A percentile compares a stretch with the other conserved stretches of the same genome.
phyloP scores from a whole-genome alignment of 2,797 vertebrate genomes.

The Falco columbarius region DNA sequence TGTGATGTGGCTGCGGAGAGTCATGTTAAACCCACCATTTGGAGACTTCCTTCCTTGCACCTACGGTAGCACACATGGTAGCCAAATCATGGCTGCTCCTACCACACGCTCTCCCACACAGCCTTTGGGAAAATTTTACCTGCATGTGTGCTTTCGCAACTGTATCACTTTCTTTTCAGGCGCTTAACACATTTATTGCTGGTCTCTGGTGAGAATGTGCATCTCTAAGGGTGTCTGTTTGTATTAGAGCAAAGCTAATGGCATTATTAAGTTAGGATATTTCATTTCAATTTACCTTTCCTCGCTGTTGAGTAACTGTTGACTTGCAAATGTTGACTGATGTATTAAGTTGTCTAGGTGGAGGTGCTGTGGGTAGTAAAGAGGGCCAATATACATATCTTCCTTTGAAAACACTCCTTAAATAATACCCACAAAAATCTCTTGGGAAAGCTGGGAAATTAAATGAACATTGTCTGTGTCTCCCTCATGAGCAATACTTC shows the following conservation, averaged over 20 bases:
- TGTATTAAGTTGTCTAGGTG: conserved; percentile 18
- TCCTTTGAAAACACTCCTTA: conserved; percentile 38
- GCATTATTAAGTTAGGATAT: conserved; percentile 9
- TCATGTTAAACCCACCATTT: conserved; percentile 58
- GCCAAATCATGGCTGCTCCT: conserved; percentile 61
- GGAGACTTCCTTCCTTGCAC: conserved; percentile 83
- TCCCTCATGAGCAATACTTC: conserved; percentile 65
- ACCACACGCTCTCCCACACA: conserved; percentile 15
- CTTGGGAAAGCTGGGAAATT: conserved; percentile 53
- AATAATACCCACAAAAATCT: neutral
- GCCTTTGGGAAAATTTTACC: conserved; percentile 66
- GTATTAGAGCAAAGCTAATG: conserved; percentile 36
- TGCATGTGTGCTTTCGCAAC: conserved; percentile 42
- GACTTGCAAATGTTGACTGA: conserved; percentile 51
- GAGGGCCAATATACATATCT: neutral
- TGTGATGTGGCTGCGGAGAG: conserved; percentile 73
- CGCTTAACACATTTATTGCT: conserved; percentile 60
- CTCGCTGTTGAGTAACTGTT: conserved; percentile 31
- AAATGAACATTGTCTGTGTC: conserved; percentile 37
- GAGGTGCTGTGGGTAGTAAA: neutral
- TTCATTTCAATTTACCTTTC: conserved; percentile 41
- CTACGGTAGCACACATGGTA: conserved; percentile 10
- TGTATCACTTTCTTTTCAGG: conserved; percentile 61
- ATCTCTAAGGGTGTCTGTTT: conserved; percentile 38
- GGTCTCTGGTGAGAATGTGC: conserved; percentile 38